These are phyloP conservation scores for Lycaena phlaeas DNA, from an alignment of 2,888 invertebrate species.

Conservation along the genomic window DNA sequence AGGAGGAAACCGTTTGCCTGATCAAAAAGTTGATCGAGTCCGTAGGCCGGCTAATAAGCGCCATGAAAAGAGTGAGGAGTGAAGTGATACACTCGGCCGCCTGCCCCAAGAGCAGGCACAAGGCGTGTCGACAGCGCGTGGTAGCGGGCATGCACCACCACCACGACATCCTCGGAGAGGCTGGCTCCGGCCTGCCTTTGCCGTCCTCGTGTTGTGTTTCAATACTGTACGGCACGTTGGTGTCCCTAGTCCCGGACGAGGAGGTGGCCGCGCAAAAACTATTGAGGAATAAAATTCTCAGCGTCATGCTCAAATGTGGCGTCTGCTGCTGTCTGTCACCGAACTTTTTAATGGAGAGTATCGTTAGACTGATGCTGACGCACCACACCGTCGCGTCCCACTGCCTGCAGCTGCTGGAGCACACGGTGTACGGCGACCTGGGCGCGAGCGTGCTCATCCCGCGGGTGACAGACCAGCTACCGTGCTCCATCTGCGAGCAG, in stretches of 20 bases:
- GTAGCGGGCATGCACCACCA: slow-evolving; percentile 71
- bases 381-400: slow-evolving; percentile 44
- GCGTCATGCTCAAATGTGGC: slow-evolving; percentile 71
- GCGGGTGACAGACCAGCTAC: slow-evolving; percentile 46
- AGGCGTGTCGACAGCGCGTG: slow-evolving; percentile 55
- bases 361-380: slow-evolving; percentile 60
- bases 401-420: slow-evolving; percentile 70
- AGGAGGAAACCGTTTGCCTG: slow-evolving; percentile 44
- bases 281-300: slow-evolving; percentile 60
- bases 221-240: slow-evolving; percentile 67
- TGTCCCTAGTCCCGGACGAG: slow-evolving; percentile 58
- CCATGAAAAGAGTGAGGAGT: slow-evolving; percentile 71
- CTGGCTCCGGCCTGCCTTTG: slow-evolving; percentile 44
- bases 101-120: slow-evolving; percentile 66
- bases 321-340: slow-evolving; percentile 77
- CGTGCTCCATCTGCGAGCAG: slow-evolving; percentile 57
- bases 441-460: slow-evolving; percentile 58
- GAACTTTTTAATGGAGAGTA: slow-evolving; percentile 56
- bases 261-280: slow-evolving; percentile 41
- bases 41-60: slow-evolving; percentile 67
- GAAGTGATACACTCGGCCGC: slow-evolving; percentile 70
- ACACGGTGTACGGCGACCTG: slow-evolving; percentile 72
- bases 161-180: slow-evolving; percentile 69
- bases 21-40: slow-evolving; percentile 71
- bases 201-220: slow-evolving; percentile 71